Evolutionary conservation across 64 coral and sea anemone species (phyloP), one percentile per base, ranked within the genome.

Genomic region (Porites lutea): DNA sequence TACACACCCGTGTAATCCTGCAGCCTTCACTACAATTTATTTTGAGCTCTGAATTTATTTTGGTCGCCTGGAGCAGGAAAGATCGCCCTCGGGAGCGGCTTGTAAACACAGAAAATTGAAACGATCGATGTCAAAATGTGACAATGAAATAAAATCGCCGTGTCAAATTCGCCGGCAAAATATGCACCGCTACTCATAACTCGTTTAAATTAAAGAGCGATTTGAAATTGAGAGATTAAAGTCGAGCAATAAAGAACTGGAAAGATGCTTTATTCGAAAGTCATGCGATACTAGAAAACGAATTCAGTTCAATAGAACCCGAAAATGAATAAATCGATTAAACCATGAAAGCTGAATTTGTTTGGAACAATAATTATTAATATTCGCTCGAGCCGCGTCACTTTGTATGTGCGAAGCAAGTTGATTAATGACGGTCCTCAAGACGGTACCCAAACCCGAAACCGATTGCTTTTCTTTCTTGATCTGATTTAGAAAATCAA

Each of bases 361-460:
- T 69, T 65, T 51, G 48, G 81, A 84, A 84, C 81, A 84, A 84
- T 84, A 68, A 84, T 84, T 84, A 84, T 67, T 84, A 84, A 84
- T 84, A 84, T 84, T 84, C 81, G 81, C 81, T 84, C 52, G 81
- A 84, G 81, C 16, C 52, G 75, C 49, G 75, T 78, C 75, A 78
- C 48, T 55, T 78, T 78, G 27, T 37, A 52, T 78, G 62, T 78
- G 52, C 81, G 62, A 84, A 68, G 81, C 61, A 69, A 84, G 63
- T 84, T 84, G 81, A 84, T 84, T 84, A 84, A 84, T 84, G 81
- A 84, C 46, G 81, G 81, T 64, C 81, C 81, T 84, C 81, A 46
- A 84, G 62, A 84, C 27, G 27, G 27, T 37, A 37, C 69, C 43
- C 64, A 84, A 84, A 84, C 50, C 61, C 81, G 47, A 15, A 84